Conservation (phyloP, 2,888 invertebrate species). For the Xylocampa areola region DNA sequence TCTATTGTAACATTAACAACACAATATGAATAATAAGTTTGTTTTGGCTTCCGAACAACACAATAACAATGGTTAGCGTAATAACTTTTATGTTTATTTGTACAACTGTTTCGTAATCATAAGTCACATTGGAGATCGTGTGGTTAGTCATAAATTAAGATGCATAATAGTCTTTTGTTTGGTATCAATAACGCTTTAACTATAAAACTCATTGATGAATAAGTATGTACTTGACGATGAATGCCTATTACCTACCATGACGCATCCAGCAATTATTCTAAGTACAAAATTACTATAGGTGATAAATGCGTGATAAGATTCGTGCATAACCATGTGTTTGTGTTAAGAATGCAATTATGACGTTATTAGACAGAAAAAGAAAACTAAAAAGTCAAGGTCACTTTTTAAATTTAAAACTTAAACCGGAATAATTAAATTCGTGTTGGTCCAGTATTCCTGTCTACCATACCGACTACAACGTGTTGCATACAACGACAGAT, state of each 20-base stretch:
- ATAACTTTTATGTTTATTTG: slow-evolving; percentile 4
- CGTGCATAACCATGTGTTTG: background rate
- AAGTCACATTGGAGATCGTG: slow-evolving; percentile 19
- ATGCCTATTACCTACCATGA: no score
- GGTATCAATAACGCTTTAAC: slow-evolving; percentile 3
- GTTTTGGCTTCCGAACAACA: slow-evolving; percentile 15
- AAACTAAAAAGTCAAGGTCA: no score
- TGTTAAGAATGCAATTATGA: no score
- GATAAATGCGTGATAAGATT: background rate
- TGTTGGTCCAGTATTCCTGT: no score
- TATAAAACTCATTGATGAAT: slow-evolving; percentile 6
- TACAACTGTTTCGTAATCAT: slow-evolving; percentile 1
- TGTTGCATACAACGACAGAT: no score
- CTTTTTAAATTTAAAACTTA: no score
- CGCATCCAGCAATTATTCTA: slow-evolving; percentile 20
- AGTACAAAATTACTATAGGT: background rate
- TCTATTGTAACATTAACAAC: background rate
- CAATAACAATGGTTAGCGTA: slow-evolving; percentile 7
- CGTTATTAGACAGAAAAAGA: no score
- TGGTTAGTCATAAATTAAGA: slow-evolving; percentile 13
- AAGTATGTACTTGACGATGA: background rate
- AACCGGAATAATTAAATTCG: no score
- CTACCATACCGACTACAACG: no score
- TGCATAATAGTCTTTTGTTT: slow-evolving; percentile 16
- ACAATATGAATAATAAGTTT: slow-evolving; percentile 2